Evolutionary conservation across 2,888 invertebrate species (phyloP), one percentile per base, ranked within the genome.

Genomic region (Actias luna): DNA sequence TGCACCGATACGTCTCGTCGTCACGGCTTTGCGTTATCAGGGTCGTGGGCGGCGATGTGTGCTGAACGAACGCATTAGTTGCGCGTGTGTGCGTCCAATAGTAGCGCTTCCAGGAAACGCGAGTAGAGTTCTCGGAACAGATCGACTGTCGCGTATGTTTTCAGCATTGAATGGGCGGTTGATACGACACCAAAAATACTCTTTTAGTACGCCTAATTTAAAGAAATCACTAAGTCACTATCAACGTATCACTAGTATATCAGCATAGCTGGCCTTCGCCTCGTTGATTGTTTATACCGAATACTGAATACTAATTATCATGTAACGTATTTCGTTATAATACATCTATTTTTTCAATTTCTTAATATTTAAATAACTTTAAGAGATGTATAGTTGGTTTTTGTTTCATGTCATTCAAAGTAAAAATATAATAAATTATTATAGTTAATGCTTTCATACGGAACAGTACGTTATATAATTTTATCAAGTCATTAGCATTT

Each of bases 71-170:
- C 71, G 75, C 71, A 70, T 66, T 66, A 69, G 65, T 67, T 79
- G 69, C 73, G 76, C 70, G 76, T 85, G 88, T 87, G 89, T 83
- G 89, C 84, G 83, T 71, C 69, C 25, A 73, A 80, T 91, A 90
- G 90, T 91, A 87, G 86, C 86, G 85, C 82, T 92, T 92, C 92
- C 89, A 87, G 88, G 92, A 92, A 92, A 84, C 85, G 84, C 89
- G 89, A 85, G 85, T 90, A 85, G 78, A 77, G 88, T 92, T 92
- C 92, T 87, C 83, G 71, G 92, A 88, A 92, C 78, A 80, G 85
- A 88, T 86, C 80, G 84, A 78, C 81, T 84, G 88, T 88, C 87
- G 86, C 87, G 83, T 84, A 81, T 78, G 84, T 84, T 89, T 89
- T 91, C 89, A 89, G 87, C 84, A 86, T 82, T 89, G 88, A 90